Base-by-base conservation (phyloP, 1,140 invertebrate genomes). In the Anoplolepis gracilipes region DNA sequence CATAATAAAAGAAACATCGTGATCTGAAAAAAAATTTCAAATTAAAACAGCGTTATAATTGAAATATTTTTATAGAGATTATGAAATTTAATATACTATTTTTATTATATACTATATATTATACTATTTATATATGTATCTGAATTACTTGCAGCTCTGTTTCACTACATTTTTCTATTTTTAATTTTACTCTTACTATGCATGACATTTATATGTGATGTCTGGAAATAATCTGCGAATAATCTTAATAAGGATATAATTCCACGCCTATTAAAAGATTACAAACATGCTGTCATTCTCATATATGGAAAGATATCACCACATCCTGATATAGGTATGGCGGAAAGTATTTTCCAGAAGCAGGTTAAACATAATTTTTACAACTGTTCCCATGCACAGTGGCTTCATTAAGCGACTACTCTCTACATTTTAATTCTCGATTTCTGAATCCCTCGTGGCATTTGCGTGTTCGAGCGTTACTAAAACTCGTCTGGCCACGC, bases 401-500 rank as follows among this genome's bases (percentile, higher is more conserved):
- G 33, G 33, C 13, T 7, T 49, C 22, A 59, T 65, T 62, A 33
- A 46, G 33, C 2, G 19, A 49, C 4, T 49, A 13, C 5, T 62
- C 13, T 36, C 36, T 30, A 28, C 22, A n/a, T 57, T 53, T 67
- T 69, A 67, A 79, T 79, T 13, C 30, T 30, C 10, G 76, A 33
- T 79, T 69, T 78, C 42, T 46, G 49, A 39, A 78, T 67, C 76
- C 36, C 39, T 33, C 11, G 75, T 53, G 30, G 8, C 61, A 36
- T 8, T 19, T 16, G 30, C n/a, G n/a, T 64, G 61, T 78, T n/a
- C 42, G 10, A 78, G 62, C 62, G 49, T 78, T 13, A 49, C 39
- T 46, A 30, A 82, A 55, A 16, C 36, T 59, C 36, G 65, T 69
- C 36, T 81, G 33, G 33, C 39, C 65, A 36, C 42, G 19, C 39